These are phyloP conservation scores for Leptosomus discolor DNA, from an alignment of 2,113 vertebrate species.

Conservation along the genomic window DNA sequence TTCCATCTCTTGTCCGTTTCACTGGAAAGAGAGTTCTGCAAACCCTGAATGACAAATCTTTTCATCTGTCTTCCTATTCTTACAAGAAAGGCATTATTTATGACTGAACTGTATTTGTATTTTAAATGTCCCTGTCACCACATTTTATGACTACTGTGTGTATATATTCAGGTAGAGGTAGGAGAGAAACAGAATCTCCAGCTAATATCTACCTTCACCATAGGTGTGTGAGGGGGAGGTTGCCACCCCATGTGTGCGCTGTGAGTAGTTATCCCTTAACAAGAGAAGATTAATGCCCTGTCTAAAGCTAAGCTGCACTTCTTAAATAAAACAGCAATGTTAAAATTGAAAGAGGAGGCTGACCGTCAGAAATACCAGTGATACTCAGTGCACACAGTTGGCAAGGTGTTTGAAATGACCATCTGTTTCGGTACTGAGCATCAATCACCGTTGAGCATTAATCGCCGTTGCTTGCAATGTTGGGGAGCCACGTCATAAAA, in stretches of 20 bases:
- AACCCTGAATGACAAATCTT: background rate
- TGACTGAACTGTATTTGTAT: constrained; percentile 18
- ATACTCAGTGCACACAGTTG: background rate
- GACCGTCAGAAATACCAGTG: constrained; percentile 5
- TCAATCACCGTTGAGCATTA: background rate
- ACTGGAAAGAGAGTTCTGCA: background rate
- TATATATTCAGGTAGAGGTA: background rate
- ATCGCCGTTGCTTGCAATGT: background rate
- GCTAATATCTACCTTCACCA: constrained; percentile 53
- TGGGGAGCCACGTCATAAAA: background rate
- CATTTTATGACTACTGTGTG: constrained; percentile 15
- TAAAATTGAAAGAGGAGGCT: constrained; percentile 42
- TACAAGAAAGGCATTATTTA: constrained; percentile 37
- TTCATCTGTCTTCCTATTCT: background rate
- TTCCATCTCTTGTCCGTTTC: background rate
- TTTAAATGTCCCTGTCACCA: constrained; percentile 38
- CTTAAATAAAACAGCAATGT: background rate
- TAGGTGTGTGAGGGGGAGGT: constrained; percentile 46
- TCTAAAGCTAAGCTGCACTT: constrained; percentile 21
- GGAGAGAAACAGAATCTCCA: constrained; percentile 5
- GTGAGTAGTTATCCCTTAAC: constrained; percentile 59
- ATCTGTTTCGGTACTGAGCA: background rate
- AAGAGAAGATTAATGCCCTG: constrained; percentile 65
- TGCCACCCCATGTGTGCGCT: constrained; percentile 1
- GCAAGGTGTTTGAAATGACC: constrained; percentile 37